Conservation (phyloP, 2,113 vertebrate genomes). For the Cyanocitta stelleri region DNA sequence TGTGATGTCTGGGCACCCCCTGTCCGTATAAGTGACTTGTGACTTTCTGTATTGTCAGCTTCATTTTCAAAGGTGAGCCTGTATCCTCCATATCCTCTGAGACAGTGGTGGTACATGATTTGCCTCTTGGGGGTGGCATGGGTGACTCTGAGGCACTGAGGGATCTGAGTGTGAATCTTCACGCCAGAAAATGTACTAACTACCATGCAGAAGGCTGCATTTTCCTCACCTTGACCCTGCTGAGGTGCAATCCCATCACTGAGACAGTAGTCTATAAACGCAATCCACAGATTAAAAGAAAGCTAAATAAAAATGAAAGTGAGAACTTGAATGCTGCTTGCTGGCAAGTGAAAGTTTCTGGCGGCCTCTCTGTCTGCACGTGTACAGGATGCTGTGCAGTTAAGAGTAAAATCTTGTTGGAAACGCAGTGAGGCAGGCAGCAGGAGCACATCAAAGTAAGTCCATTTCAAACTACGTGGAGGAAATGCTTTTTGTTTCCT, state of each 20-base stretch:
- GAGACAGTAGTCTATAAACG: neutral
- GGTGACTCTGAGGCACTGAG: neutral
- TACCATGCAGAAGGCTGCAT: neutral
- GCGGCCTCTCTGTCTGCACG: neutral
- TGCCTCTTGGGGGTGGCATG: neutral
- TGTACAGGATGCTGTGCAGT: neutral
- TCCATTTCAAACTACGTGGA: neutral
- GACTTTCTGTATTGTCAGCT: neutral
- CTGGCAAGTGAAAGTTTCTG: neutral
- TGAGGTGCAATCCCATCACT: neutral
- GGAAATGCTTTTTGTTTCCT: neutral
- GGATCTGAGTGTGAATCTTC: neutral
- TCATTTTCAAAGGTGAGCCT: neutral
- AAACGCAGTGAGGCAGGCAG: neutral
- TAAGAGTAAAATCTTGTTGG: neutral
- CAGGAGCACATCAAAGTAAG: neutral
- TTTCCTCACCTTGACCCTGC: neutral
- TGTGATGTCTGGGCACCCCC: neutral
- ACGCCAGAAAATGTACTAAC: neutral
- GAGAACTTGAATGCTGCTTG: neutral
- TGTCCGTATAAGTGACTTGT: neutral
- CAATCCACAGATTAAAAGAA: neutral
- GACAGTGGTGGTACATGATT: accelerated
- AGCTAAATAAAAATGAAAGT: neutral
- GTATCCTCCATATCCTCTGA: neutral